Conservation (phyloP, 2,797 vertebrate genomes). For the Naso thynnoides region DNA sequence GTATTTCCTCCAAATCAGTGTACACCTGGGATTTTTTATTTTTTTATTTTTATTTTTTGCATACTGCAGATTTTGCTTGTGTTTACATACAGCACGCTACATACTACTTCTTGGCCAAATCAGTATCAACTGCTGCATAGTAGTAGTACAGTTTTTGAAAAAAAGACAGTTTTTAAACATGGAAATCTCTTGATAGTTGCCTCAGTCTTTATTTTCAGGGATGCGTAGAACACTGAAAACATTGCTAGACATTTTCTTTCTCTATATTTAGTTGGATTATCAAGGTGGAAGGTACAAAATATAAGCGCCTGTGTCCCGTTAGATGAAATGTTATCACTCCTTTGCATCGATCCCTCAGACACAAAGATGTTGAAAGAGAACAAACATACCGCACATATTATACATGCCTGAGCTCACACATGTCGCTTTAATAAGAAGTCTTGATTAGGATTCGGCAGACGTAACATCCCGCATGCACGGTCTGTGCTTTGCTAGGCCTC, state of each 20-base stretch:
- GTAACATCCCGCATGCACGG: constrained; percentile 70
- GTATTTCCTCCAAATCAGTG: too few species aligned
- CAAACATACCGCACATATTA: constrained; percentile 39
- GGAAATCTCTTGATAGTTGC: constrained; percentile 39
- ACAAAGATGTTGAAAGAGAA: constrained; percentile 28
- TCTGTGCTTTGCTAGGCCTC: constrained; percentile 82
- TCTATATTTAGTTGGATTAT: not conserved
- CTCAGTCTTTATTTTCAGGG: constrained; percentile 44
- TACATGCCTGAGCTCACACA: constrained; percentile 52
- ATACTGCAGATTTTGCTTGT: too few species aligned
- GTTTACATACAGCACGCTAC: too few species aligned
- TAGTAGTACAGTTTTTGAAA: too few species aligned
- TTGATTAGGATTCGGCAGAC: constrained; percentile 83
- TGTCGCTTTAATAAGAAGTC: constrained; percentile 75
- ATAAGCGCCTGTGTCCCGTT: constrained; percentile 3
- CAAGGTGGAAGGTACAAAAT: constrained; percentile 10
- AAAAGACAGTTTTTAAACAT: constrained; percentile 51
- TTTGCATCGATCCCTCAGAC: constrained; percentile 18
- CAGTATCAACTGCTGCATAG: too few species aligned
- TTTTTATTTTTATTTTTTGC: too few species aligned
- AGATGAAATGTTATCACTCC: constrained; percentile 15
- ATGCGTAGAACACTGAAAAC: constrained; percentile 14
- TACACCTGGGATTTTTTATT: too few species aligned
- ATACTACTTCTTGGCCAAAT: too few species aligned
- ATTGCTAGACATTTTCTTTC: not conserved